Conservation (phyloP, 2,797 vertebrate genomes). For the Galago senegalensis region DNA sequence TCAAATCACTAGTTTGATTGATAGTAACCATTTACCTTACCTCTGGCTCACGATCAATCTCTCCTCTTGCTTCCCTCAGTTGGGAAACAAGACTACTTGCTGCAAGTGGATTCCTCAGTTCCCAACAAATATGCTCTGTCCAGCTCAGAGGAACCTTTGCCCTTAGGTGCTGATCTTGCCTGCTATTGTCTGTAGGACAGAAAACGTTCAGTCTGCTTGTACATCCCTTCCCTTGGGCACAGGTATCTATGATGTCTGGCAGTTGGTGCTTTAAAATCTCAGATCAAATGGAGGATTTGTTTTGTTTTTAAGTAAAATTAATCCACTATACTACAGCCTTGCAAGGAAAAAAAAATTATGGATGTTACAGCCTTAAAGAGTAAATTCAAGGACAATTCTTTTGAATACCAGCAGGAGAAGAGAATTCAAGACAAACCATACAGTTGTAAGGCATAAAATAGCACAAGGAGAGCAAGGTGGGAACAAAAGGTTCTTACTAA, state of each 20-base stretch:
- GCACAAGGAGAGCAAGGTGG: neutral
- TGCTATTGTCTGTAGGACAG: neutral
- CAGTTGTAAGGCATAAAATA: neutral
- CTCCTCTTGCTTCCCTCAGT: neutral
- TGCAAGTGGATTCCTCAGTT: neutral
- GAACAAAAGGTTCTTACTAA: neutral
- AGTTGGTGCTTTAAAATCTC: neutral
- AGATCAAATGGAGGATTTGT: neutral
- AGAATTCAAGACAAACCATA: neutral
- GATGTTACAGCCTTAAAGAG: slow-evolving; percentile 45
- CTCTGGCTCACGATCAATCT: neutral
- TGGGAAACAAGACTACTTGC: neutral
- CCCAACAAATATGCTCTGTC: neutral
- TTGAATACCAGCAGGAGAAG: slow-evolving; percentile 31
- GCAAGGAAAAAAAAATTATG: neutral
- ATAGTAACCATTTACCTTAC: neutral
- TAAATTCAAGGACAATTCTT: neutral
- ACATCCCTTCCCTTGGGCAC: rapidly evolving
- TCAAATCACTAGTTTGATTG: neutral
- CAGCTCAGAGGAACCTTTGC: neutral
- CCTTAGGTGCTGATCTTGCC: neutral
- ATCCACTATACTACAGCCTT: neutral
- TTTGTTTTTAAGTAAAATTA: neutral
- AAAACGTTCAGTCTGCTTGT: neutral
- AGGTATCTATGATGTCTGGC: neutral